Percentiles rank a stretch among this genome's conserved stretches.
These are phyloP conservation scores for Eilema caniola DNA, from an alignment of 2,888 invertebrate genomes.

Conservation along the genomic window DNA sequence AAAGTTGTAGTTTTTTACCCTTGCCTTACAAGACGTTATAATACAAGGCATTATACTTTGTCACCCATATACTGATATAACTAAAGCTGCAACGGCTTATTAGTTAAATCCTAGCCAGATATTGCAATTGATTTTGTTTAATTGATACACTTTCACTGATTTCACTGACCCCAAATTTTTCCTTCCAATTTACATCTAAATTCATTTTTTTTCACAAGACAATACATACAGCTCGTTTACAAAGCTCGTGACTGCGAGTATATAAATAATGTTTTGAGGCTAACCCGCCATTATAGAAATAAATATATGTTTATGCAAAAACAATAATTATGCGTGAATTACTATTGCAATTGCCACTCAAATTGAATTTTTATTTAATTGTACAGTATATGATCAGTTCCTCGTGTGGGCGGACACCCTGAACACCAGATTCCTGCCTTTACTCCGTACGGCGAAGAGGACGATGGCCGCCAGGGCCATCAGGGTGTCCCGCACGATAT, in stretches of 20 bases:
- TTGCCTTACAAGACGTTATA: slow-evolving; percentile 1
- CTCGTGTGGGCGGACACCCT: no score
- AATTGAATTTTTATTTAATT: slow-evolving; percentile 6
- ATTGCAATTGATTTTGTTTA: background rate
- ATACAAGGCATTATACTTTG: background rate
- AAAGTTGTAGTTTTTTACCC: background rate
- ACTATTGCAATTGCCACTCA: background rate
- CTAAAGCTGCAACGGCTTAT: background rate
- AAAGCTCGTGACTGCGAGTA: background rate
- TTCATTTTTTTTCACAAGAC: background rate
- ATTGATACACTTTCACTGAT: background rate
- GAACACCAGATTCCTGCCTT: no score
- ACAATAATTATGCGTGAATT: background rate
- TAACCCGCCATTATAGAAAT: background rate
- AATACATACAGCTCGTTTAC: background rate
- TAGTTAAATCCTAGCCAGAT: background rate
- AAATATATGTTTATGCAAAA: background rate
- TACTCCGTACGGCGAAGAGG: no score
- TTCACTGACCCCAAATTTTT: background rate
- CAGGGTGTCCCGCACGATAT: no score
- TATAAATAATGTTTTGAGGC: background rate
- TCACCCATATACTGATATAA: no score
- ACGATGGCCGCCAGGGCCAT: no score
- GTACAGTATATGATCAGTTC: slow-evolving; percentile 29
- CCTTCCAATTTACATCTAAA: background rate